These are phyloP conservation scores for Brienomyrus longianalis DNA, from an alignment of 2,113 vertebrate species.

Conservation along the genomic window DNA sequence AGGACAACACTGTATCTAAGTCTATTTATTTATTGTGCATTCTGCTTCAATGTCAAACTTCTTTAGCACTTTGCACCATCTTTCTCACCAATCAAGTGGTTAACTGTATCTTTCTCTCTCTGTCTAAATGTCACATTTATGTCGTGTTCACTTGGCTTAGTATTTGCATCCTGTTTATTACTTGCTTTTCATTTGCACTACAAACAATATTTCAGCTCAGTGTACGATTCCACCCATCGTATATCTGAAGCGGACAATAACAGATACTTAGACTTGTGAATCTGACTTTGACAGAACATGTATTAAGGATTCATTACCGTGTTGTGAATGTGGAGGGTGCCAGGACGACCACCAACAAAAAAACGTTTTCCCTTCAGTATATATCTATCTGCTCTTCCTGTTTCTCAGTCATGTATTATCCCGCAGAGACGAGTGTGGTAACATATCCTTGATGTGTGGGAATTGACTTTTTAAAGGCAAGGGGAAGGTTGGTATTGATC, in stretches of 20 bases:
- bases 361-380: background rate
- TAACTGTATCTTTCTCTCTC: background rate
- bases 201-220: background rate
- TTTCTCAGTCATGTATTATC: background rate
- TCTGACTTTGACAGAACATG: background rate
- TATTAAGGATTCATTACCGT: background rate
- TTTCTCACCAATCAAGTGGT: background rate
- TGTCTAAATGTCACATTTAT: background rate
- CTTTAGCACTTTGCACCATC: background rate
- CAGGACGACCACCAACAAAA: background rate
- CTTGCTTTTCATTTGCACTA: background rate
- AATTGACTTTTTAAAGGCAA: conserved; percentile 6
- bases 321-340: background rate
- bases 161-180: background rate
- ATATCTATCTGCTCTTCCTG: background rate
- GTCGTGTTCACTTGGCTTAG: background rate
- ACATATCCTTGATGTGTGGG: background rate
- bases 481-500: conserved; percentile 5
- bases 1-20: background rate
- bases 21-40: background rate
- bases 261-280: background rate
- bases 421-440: background rate
- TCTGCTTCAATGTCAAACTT: background rate
- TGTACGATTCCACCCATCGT: background rate
- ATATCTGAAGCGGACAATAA: background rate